Conservation (phyloP, 2,888 invertebrate species). For the Heliconius sara region DNA sequence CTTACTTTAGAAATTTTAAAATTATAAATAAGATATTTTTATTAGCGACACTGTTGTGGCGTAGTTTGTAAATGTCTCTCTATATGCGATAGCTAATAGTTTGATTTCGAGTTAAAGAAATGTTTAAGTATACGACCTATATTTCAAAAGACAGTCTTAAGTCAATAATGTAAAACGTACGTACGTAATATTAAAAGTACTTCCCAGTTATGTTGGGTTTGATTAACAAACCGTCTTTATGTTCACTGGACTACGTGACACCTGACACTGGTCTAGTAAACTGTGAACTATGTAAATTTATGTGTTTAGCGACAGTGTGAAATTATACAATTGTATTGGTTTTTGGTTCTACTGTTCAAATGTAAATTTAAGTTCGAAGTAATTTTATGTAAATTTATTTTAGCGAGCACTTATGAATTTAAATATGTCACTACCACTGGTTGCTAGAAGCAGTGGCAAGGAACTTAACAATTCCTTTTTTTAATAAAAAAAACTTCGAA, state of each 20-base stretch:
- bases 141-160: no score
- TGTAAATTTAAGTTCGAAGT: not conserved
- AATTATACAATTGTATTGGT: not conserved
- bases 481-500: no score
- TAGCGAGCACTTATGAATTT: no score
- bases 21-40: not conserved
- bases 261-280: not conserved
- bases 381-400: not conserved
- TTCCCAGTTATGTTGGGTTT: not conserved
- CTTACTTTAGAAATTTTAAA: not conserved
- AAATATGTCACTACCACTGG: no score
- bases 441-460: no score
- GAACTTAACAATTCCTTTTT: no score
- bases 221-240: slow-evolving; percentile 1
- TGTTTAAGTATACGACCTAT: no score
- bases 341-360: not conserved
- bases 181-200: not conserved
- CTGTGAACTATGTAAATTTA: slow-evolving; percentile 16
- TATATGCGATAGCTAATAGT: no score
- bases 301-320: not conserved
- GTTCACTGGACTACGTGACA: not conserved
- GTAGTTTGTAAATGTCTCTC: no score
- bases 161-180: not conserved
- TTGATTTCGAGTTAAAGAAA: no score
- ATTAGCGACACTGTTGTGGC: not conserved